Percentiles rank a stretch among this genome's conserved stretches.
Evolutionary conservation across 2,113 vertebrate genomes (phyloP).

Genomic region (Nothocercus nigrocapillus): DNA sequence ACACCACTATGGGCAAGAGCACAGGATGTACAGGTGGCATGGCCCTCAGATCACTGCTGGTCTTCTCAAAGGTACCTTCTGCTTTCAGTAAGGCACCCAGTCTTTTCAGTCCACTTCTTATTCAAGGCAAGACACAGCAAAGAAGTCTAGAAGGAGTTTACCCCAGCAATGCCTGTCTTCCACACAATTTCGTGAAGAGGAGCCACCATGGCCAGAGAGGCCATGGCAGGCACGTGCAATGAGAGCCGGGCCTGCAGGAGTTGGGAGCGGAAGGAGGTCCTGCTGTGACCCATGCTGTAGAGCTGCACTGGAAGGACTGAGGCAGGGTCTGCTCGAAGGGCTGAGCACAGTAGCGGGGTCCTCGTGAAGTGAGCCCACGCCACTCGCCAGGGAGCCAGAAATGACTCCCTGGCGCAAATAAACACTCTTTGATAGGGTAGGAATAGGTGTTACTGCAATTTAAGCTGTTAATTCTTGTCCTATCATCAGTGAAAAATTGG

Average conservation of each 20-base stretch:
- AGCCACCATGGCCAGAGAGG: background rate
- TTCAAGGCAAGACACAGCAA: background rate
- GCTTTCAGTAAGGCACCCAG: background rate
- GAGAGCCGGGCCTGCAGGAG: background rate
- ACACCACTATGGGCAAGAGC: background rate
- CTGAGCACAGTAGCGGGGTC: background rate
- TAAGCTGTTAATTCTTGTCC: background rate
- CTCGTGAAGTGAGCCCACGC: background rate
- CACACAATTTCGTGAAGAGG: background rate
- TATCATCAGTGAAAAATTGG: background rate
- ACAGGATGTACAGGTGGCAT: background rate
- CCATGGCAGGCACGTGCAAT: background rate
- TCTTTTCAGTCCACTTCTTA: background rate
- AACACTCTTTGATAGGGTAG: background rate
- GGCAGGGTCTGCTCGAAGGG: background rate
- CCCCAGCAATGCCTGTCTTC: background rate
- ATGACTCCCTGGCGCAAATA: background rate
- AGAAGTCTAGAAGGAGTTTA: background rate
- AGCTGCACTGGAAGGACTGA: background rate
- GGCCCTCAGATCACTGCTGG: background rate
- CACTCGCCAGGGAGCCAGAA: background rate
- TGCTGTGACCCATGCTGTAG: too few species aligned
- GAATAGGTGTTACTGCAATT: background rate
- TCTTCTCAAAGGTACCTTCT: background rate
- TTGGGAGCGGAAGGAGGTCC: background rate